A percentile compares a stretch with the other conserved stretches of the same genome.
phyloP scores from a whole-genome alignment of 2,113 vertebrate genomes.

The Clarias gariepinus region DNA sequence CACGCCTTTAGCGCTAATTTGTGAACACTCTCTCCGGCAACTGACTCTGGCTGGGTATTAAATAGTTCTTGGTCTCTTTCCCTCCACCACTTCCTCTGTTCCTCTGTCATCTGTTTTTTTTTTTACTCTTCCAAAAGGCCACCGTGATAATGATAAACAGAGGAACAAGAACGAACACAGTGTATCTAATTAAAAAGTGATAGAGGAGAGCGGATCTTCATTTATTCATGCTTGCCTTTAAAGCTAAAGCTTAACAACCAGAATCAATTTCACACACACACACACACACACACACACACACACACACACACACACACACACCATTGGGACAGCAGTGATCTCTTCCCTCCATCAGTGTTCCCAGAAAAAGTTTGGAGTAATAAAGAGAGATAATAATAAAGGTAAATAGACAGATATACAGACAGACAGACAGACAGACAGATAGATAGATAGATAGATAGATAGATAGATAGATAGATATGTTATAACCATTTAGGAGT shows the following conservation, averaged over 20 bases:
- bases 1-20: background rate
- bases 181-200: constrained; percentile 68
- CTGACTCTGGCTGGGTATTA: background rate
- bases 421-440: no score
- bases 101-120: constrained; percentile 2
- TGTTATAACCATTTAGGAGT: no score
- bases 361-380: no score
- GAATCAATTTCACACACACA: constrained; percentile 66
- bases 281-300: constrained; percentile 50
- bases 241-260: constrained; percentile 45
- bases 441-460: no score
- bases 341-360: background rate
- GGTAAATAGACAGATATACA: no score
- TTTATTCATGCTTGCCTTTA: constrained; percentile 59
- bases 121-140: constrained; percentile 34
- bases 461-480: no score
- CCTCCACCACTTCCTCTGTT: background rate
- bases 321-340: background rate
- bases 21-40: background rate
- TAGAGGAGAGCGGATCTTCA: constrained; percentile 52
- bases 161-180: constrained; percentile 56
- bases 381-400: no score
- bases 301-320: constrained; percentile 46
- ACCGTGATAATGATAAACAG: constrained; percentile 49
- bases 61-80: background rate